These are phyloP conservation scores for Chrysemys picta DNA, from an alignment of 2,113 vertebrate species.

Conservation along the genomic window DNA sequence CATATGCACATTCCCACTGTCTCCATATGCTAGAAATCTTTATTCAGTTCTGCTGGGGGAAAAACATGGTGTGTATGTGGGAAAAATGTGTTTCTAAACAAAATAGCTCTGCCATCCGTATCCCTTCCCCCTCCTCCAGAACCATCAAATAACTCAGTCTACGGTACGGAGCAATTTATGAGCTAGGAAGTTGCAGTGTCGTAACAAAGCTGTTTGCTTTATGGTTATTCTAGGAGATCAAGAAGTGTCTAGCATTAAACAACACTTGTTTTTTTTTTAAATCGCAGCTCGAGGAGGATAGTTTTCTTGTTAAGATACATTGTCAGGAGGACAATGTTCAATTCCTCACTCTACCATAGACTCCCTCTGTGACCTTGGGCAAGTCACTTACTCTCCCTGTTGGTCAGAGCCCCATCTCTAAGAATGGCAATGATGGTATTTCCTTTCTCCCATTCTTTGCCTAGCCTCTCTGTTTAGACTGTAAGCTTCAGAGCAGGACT, in stretches of 20 bases:
- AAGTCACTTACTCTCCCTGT: background rate
- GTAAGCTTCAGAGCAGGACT: background rate
- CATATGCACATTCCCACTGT: background rate
- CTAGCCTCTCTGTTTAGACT: background rate
- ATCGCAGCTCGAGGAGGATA: background rate
- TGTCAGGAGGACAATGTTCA: background rate
- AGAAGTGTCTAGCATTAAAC: background rate
- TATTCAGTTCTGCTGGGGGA: background rate
- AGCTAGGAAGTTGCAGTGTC: background rate
- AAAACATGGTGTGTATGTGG: accelerated
- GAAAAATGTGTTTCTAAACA: background rate
- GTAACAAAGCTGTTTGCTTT: background rate
- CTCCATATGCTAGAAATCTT: background rate
- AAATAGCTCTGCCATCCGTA: background rate
- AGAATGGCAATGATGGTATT: background rate
- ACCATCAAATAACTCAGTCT: accelerated
- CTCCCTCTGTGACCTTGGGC: background rate
- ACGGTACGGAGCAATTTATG: background rate
- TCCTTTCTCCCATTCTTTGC: background rate
- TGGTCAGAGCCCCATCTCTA: background rate
- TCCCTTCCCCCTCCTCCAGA: background rate
- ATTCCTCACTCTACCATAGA: background rate
- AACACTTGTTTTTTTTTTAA: background rate
- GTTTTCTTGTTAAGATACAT: background rate
- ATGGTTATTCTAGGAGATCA: background rate